Evolutionary conservation across 2,797 vertebrate species (phyloP).

Genomic region (Glossophaga mutica): DNA sequence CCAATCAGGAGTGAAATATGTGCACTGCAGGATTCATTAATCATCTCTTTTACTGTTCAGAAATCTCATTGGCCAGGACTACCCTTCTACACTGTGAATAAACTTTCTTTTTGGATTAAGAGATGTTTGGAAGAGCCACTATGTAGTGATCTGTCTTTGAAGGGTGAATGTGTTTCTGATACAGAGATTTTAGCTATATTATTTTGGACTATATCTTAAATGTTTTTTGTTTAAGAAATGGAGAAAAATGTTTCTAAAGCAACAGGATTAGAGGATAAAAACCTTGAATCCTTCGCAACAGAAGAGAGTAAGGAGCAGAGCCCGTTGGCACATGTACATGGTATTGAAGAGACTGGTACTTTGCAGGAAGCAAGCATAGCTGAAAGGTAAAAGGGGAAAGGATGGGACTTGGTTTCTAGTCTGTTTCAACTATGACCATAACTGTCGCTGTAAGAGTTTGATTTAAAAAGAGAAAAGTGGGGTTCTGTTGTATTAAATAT

Average conservation of each 20-base stretch:
- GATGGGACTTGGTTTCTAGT: not conserved
- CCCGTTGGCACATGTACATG: constrained; percentile 13
- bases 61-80: not conserved
- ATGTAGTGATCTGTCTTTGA: not conserved
- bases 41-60: not conserved
- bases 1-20: not conserved
- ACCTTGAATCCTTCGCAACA: constrained; percentile 34
- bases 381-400: constrained; percentile 70
- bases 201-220: constrained; percentile 30
- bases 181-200: not conserved
- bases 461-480: not conserved
- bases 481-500: not conserved
- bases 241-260: constrained; percentile 34
- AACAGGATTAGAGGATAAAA: constrained; percentile 65
- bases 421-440: not conserved
- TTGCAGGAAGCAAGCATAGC: constrained; percentile 26
- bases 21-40: not conserved
- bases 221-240: constrained; percentile 68
- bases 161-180: constrained; percentile 28
- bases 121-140: constrained; percentile 15
- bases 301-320: constrained; percentile 32
- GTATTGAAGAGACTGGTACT: constrained; percentile 43
- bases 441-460: not conserved
- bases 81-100: not conserved
- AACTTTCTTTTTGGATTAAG: constrained; percentile 11